These are phyloP conservation scores for Myathropa florea DNA, from an alignment of 2,888 invertebrate species.

Conservation along the genomic window DNA sequence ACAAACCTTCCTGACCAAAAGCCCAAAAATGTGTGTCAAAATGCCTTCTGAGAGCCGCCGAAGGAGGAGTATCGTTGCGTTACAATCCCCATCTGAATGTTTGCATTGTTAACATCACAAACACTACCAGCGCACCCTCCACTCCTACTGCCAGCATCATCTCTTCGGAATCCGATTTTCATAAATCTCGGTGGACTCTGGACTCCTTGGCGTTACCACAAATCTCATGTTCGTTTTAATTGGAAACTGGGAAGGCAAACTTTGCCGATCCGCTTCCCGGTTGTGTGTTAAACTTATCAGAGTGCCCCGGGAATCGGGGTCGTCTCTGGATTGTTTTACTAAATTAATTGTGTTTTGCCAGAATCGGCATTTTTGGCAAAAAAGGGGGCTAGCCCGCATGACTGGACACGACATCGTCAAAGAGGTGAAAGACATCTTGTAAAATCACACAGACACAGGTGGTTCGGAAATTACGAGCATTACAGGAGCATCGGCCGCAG, in stretches of 20 bases:
- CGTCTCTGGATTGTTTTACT: constrained; percentile 41
- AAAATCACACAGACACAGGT: background rate
- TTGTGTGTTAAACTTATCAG: constrained; percentile 22
- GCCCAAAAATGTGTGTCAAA: constrained; percentile 36
- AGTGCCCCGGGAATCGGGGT: constrained; percentile 25
- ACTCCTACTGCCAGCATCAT: background rate
- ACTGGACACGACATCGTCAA: background rate
- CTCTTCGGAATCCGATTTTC: constrained; percentile 27
- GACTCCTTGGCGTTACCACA: constrained; percentile 3
- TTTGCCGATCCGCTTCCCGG: constrained; percentile 16
- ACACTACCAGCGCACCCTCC: background rate
- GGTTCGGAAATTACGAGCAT: background rate
- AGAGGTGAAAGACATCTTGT: constrained; percentile 5
- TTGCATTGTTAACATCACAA: constrained; percentile 27
- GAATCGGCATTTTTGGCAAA: background rate
- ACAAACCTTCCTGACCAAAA: background rate
- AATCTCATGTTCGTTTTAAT: constrained; percentile 42
- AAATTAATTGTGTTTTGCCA: constrained; percentile 21
- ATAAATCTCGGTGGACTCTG: constrained; percentile 22
- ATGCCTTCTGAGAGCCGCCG: background rate
- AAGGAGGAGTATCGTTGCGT: background rate
- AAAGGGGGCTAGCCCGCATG: background rate
- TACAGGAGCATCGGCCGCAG: background rate
- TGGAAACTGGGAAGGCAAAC: constrained; percentile 26
- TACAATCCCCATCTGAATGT: constrained; percentile 19